A percentile compares a stretch with the other conserved stretches of the same genome.
Conservation (phyloP, 2,797 vertebrate species). For the Tragelaphus oryx region DNA sequence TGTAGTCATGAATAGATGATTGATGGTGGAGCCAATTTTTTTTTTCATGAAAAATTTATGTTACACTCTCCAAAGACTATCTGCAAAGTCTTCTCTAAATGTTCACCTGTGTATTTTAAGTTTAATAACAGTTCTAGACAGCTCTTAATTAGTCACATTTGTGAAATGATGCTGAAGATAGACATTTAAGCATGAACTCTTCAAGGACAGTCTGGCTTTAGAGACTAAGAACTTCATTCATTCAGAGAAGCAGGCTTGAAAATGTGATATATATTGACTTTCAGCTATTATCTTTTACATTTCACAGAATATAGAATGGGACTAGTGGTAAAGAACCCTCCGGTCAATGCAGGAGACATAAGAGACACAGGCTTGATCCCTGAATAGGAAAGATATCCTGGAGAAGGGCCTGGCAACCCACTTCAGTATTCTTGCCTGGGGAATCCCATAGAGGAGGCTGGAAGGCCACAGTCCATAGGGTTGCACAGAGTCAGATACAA, state of each 20-base stretch:
- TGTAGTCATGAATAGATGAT: conserved; percentile 53
- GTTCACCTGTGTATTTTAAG: conserved; percentile 62
- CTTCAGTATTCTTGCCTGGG: not conserved
- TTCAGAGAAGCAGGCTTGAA: conserved; percentile 20
- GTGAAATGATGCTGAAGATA: conserved; percentile 35
- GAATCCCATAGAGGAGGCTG: not conserved
- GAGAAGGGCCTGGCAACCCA: not conserved
- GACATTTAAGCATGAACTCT: conserved; percentile 42
- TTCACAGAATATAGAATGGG: not conserved
- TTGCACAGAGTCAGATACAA: not conserved
- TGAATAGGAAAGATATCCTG: not conserved
- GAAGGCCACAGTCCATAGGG: not conserved
- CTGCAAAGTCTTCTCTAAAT: conserved; percentile 34
- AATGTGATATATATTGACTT: not conserved
- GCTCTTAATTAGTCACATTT: conserved; percentile 70
- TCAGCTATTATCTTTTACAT: not conserved
- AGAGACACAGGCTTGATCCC: not conserved
- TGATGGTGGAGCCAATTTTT: conserved; percentile 34
- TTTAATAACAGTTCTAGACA: conserved; percentile 58
- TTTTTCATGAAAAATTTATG: conserved; percentile 52
- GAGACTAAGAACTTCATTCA: conserved; percentile 53
- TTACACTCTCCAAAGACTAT: conserved; percentile 42
- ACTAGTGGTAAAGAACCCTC: not conserved
- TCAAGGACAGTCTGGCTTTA: conserved; percentile 45
- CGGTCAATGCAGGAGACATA: accelerated